Evolutionary conservation across 2,888 invertebrate genomes (phyloP).

Genomic region (Phytoseiulus persimilis): DNA sequence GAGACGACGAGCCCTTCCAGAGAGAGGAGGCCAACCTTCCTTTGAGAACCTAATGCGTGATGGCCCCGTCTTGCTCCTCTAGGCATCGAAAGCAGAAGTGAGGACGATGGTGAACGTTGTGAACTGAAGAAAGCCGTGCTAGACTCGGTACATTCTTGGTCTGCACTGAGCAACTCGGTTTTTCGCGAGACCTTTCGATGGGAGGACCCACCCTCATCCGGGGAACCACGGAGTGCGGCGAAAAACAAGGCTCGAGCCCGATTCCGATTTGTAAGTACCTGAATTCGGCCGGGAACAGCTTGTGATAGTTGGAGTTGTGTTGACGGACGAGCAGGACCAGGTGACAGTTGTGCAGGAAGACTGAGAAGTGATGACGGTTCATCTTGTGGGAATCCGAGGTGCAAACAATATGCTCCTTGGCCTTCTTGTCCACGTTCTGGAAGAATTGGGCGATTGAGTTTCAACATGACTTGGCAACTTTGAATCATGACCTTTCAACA

Average conservation of each 20-base stretch:
- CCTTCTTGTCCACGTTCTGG: conserved; percentile 63
- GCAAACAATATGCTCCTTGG: conserved; percentile 92
- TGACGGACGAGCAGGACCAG: conserved; percentile 75
- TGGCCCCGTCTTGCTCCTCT: too few relatives aligned
- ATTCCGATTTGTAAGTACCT: neutral
- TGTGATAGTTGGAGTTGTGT: conserved; percentile 36
- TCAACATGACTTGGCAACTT: neutral
- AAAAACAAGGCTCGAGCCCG: too few relatives aligned
- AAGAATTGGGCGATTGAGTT: neutral
- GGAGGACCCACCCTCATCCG: too few relatives aligned
- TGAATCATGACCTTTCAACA: neutral
- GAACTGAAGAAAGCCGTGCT: too few relatives aligned
- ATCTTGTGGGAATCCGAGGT: conserved; percentile 96
- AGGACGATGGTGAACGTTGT: too few relatives aligned
- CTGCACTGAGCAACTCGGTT: too few relatives aligned
- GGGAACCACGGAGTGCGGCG: too few relatives aligned
- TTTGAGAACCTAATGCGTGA: too few relatives aligned
- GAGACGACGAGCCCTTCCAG: neutral
- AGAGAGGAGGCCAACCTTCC: neutral
- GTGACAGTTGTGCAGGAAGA: conserved; percentile 93
- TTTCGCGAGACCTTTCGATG: too few relatives aligned
- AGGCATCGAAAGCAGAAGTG: too few relatives aligned
- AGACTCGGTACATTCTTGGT: too few relatives aligned
- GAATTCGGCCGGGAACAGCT: conserved; percentile 29
- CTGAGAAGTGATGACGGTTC: conserved; percentile 96